These are phyloP conservation scores for Hyposoter didymator DNA, from an alignment of 2,888 invertebrate genomes.

Conservation along the genomic window DNA sequence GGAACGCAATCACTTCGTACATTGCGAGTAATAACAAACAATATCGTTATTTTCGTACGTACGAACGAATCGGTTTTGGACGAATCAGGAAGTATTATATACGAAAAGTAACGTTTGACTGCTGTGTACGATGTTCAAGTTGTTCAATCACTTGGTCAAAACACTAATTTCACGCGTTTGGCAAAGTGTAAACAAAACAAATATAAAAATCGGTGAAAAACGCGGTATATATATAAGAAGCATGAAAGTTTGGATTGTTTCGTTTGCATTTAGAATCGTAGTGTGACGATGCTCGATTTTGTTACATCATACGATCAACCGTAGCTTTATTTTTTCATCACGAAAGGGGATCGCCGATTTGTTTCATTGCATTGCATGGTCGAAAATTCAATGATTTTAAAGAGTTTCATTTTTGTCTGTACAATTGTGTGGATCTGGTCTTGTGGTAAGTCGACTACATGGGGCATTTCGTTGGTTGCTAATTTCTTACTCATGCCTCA, in stretches of 20 bases:
- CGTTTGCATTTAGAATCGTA: conserved; percentile 7
- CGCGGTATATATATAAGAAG: conserved; percentile 29
- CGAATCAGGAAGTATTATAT: conserved; percentile 31
- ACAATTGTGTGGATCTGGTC: conserved; percentile 10
- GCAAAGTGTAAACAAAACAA: conserved; percentile 21
- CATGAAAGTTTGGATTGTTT: conserved; percentile 8
- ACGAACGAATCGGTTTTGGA: background rate
- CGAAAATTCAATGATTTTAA: conserved; percentile 41
- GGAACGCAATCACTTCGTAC: background rate
- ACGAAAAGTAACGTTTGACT: background rate
- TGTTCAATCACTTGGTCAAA: conserved; percentile 38
- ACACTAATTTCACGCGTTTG: conserved; percentile 54
- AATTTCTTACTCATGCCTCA: background rate
- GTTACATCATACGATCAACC: conserved; percentile 3
- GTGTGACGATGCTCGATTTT: conserved; percentile 26
- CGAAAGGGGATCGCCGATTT: background rate
- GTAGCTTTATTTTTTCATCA: background rate
- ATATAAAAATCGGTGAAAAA: conserved; percentile 12
- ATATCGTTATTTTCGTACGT: background rate
- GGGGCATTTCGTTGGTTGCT: background rate
- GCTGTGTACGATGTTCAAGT: conserved; percentile 13
- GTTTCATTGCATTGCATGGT: background rate
- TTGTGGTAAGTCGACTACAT: conserved; percentile 18
- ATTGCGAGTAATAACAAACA: background rate
- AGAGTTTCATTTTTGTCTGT: conserved; percentile 29